These are phyloP conservation scores for Novumbra hubbsi DNA, from an alignment of 2,797 vertebrate genomes.

Conservation along the genomic window DNA sequence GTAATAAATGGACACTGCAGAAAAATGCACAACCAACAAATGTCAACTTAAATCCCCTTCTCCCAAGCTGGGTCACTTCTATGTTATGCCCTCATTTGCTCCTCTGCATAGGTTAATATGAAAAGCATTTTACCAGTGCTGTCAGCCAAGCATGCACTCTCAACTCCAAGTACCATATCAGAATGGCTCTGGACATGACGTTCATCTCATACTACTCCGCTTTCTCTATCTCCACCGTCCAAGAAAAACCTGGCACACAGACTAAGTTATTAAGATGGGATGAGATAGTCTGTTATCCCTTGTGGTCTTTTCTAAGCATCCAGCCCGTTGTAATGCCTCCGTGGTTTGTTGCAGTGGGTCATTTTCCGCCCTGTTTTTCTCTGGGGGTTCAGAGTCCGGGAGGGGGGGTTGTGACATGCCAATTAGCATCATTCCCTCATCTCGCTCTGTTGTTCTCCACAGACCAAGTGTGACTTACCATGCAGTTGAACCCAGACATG, in stretches of 20 bases:
- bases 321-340: neutral
- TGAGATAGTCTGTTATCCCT: constrained; percentile 14
- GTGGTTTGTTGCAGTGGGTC: constrained; percentile 8
- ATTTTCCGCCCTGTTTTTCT: constrained; percentile 6
- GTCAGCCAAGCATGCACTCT: neutral
- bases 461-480: constrained; percentile 10
- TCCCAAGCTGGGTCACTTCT: neutral
- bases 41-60: neutral
- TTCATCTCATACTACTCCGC: neutral
- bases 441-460: constrained; percentile 5
- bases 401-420: constrained; percentile 13
- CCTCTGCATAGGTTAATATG: neutral
- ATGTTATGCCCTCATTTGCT: neutral
- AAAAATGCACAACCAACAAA: neutral
- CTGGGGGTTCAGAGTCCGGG: neutral
- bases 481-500: constrained; percentile 14
- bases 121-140: neutral
- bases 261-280: constrained; percentile 3
- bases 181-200: neutral
- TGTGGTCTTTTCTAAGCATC: neutral
- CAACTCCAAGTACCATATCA: neutral
- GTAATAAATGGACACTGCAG: neutral
- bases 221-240: neutral
- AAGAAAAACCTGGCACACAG: neutral
- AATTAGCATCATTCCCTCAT: neutral